Conservation (phyloP, 1,140 invertebrate species). For the Drosophila orosa region DNA sequence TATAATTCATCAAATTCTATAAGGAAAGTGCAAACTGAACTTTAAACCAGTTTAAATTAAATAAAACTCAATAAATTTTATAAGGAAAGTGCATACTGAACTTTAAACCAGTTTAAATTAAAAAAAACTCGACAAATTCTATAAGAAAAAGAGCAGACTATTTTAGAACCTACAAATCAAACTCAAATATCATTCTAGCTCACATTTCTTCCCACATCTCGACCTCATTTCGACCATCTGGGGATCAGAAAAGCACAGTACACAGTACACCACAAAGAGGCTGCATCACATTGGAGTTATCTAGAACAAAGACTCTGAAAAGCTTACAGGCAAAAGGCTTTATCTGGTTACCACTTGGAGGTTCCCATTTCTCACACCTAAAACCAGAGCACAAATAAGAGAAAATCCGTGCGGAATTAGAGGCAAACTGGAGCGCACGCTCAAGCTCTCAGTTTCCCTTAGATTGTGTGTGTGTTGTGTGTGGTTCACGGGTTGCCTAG, state of each 20-base stretch:
- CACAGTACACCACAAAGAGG: conserved; percentile 10
- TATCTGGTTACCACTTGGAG: conserved; percentile 71
- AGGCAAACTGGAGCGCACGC: conserved; percentile 48
- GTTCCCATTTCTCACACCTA: conserved; percentile 74
- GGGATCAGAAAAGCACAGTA: not conserved
- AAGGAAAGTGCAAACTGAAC: too few relatives aligned
- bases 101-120: not conserved
- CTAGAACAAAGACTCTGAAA: conserved; percentile 33
- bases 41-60: too few relatives aligned
- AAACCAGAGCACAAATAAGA: conserved; percentile 34
- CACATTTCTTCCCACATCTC: not conserved
- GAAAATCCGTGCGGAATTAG: conserved; percentile 51
- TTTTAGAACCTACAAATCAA: not conserved
- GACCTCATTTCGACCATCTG: conserved; percentile 13
- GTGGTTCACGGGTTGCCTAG: conserved; percentile 28
- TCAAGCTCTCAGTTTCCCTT: conserved; percentile 3
- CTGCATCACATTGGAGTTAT: conserved; percentile 28
- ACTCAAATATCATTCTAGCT: not conserved
- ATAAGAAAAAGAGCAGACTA: not conserved
- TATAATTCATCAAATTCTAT: not conserved
- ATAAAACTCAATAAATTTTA: too few relatives aligned
- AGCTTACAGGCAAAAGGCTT: conserved; percentile 20
- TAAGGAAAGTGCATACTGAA: too few relatives aligned
- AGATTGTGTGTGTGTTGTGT: too few relatives aligned
- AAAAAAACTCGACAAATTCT: not conserved